Evolutionary conservation across 2,888 invertebrate genomes (phyloP).

Genomic region (Alviniconcha strummeri): DNA sequence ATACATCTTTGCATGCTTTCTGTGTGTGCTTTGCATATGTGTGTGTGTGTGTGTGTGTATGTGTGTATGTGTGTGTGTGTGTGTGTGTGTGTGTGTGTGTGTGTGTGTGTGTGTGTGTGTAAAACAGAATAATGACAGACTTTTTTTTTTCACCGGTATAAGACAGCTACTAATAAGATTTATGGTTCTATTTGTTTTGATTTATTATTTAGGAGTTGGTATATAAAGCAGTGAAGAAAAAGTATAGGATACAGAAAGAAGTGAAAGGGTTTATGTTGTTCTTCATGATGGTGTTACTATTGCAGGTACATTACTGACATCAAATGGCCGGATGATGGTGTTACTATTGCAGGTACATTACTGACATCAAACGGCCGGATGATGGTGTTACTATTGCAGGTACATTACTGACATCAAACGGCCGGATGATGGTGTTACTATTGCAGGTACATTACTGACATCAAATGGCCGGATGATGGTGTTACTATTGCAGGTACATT

Average conservation of each 20-base stretch:
- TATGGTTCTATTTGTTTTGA: too few species aligned
- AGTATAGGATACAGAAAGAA: too few species aligned
- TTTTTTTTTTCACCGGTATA: too few species aligned
- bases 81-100: not conserved
- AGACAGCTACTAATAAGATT: too few species aligned
- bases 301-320: slow-evolving; percentile 20
- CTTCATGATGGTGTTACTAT: too few species aligned
- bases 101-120: not conserved
- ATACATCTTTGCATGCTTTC: not conserved
- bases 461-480: slow-evolving; percentile 9
- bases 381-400: slow-evolving; percentile 8
- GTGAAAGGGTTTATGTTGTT: too few species aligned
- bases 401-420: slow-evolving; percentile 17
- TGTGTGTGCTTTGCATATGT: not conserved
- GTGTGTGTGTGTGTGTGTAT: not conserved
- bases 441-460: slow-evolving; percentile 21
- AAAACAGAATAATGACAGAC: too few species aligned
- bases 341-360: slow-evolving; percentile 11
- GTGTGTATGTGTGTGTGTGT: not conserved
- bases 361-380: slow-evolving; percentile 15
- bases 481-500: slow-evolving; percentile 14
- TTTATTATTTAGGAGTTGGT: too few species aligned
- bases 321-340: slow-evolving; percentile 13
- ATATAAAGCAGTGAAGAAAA: too few species aligned
- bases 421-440: not conserved